phyloP scores from a whole-genome alignment of 2,113 vertebrate genomes.

The Neotragus moschatus region DNA sequence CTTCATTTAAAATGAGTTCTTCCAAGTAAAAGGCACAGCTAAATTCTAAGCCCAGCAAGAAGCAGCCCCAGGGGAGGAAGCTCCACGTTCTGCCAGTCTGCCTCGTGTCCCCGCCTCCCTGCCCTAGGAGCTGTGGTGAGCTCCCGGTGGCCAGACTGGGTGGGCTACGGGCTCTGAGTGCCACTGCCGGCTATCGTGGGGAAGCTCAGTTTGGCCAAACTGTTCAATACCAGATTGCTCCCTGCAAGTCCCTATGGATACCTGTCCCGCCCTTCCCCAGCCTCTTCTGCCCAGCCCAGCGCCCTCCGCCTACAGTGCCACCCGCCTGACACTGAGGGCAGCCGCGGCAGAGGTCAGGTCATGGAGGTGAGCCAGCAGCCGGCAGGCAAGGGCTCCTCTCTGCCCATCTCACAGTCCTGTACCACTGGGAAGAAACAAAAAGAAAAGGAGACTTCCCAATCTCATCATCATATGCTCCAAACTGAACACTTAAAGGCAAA shows the following conservation, averaged over 20 bases:
- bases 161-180: accelerated
- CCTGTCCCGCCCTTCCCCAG: not conserved
- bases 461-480: slow-evolving; percentile 2
- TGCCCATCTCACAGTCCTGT: not conserved
- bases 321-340: not conserved
- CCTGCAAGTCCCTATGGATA: not conserved
- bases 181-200: not conserved
- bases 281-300: not conserved
- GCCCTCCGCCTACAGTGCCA: slow-evolving; percentile 38
- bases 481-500: not conserved
- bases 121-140: not conserved
- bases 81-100: not conserved
- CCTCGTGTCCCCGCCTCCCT: not conserved
- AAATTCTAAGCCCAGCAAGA: not conserved
- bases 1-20: not conserved
- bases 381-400: not conserved
- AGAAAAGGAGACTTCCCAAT: not conserved
- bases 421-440: not conserved
- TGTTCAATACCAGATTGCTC: not conserved
- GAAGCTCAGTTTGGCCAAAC: not conserved
- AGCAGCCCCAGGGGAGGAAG: not conserved
- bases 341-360: not conserved
- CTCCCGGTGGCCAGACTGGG: accelerated
- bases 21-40: not conserved
- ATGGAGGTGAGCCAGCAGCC: not conserved